A percentile compares a stretch with the other conserved stretches of the same genome.
Conservation (phyloP, 2,113 vertebrate genomes). For the Notarius lentiginosus region DNA sequence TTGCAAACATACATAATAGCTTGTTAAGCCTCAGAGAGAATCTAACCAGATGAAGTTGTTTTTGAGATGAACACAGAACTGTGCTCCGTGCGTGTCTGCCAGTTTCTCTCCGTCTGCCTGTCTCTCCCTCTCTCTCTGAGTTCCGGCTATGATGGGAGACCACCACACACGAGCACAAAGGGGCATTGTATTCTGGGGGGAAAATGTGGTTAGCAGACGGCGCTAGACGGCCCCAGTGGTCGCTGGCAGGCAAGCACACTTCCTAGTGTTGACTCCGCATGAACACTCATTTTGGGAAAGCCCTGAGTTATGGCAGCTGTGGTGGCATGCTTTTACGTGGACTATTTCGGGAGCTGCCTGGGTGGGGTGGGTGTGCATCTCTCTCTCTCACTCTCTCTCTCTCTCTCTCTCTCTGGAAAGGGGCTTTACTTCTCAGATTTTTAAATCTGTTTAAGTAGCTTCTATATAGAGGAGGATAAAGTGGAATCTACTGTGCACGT, state of each 20-base stretch:
- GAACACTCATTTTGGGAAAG: constrained; percentile 74
- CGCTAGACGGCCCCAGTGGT: constrained; percentile 68
- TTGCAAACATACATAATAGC: neutral
- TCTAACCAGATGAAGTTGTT: constrained; percentile 2
- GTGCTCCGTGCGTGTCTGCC: neutral
- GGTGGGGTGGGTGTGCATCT: constrained; percentile 48
- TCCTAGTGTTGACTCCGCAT: constrained; percentile 76
- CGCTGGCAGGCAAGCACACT: constrained; percentile 72
- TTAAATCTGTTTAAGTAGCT: constrained; percentile 7
- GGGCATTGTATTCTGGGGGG: constrained; percentile 72
- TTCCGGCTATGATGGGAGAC: constrained; percentile 59
- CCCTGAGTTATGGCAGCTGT: constrained; percentile 64
- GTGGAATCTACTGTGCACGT: constrained; percentile 8
- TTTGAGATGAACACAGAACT: constrained; percentile 21
- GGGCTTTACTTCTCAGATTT: constrained; percentile 1
- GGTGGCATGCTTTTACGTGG: constrained; percentile 61
- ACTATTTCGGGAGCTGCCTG: constrained; percentile 65
- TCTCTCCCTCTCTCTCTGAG: constrained; percentile 23
- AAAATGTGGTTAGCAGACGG: constrained; percentile 78
- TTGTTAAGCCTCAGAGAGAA: constrained; percentile 4
- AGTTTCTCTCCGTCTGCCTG: constrained; percentile 6
- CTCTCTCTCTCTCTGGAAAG: constrained; percentile 40
- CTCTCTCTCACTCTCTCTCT: neutral
- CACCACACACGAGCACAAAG: constrained; percentile 75
- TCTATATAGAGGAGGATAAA: neutral